Evolutionary conservation across 2,113 vertebrate genomes (phyloP).

Genomic region (Tringa solitaria): DNA sequence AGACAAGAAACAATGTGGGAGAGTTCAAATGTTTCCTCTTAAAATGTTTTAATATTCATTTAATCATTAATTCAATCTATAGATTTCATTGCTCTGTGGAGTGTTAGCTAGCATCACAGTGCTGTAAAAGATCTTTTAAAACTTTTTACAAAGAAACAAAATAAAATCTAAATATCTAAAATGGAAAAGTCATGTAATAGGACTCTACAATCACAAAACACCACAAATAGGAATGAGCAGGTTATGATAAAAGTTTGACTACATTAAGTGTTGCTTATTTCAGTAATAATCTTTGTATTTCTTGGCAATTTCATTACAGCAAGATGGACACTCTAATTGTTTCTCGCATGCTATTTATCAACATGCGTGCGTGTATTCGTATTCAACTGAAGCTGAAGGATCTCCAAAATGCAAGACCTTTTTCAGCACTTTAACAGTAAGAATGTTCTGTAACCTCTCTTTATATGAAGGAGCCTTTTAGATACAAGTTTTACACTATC

Average conservation of each 20-base stretch:
- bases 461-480: neutral
- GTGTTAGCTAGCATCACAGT: neutral
- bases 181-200: neutral
- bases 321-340: neutral
- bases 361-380: neutral
- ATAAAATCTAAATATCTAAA: neutral
- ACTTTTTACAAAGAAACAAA: neutral
- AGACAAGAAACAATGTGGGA: neutral
- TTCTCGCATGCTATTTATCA: neutral
- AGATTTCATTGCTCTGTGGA: neutral
- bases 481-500: neutral
- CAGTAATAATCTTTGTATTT: neutral
- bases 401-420: neutral
- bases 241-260: neutral
- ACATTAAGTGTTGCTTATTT: neutral
- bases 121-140: neutral
- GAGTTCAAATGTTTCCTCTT: neutral
- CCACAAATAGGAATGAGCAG: neutral
- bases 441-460: neutral
- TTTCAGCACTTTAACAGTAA: neutral
- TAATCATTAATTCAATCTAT: neutral
- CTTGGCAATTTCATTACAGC: neutral
- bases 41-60: neutral
- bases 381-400: neutral
- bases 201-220: neutral